Evolutionary conservation across 1,140 invertebrate genomes (phyloP).

Genomic region (Dinothrombium tinctorium): DNA sequence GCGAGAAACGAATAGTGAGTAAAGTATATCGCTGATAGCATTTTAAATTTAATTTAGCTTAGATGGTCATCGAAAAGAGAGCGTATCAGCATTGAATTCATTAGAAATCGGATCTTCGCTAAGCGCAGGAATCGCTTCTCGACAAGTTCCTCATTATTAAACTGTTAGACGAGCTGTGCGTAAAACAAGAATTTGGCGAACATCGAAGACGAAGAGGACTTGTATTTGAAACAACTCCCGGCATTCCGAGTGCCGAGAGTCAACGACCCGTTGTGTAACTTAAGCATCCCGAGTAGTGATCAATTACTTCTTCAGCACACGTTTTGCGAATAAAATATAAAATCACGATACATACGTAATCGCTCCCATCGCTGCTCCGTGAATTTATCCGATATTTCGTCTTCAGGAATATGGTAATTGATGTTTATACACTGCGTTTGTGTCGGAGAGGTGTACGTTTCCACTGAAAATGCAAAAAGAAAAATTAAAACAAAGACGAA

Average conservation of each 20-base stretch:
- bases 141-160: neutral
- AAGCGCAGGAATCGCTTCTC: neutral
- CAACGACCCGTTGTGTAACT: no score
- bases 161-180: neutral
- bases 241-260: no score
- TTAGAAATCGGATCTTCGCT: no score
- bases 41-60: no score
- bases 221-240: no score
- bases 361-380: conserved; percentile 59
- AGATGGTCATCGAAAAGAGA: conserved; percentile 10
- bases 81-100: neutral
- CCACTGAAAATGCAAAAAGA: conserved; percentile 21
- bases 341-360: conserved; percentile 22
- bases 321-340: no score
- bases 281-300: no score
- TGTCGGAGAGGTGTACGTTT: conserved; percentile 67
- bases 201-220: no score
- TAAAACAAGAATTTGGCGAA: no score
- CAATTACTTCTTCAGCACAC: no score
- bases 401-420: conserved; percentile 71
- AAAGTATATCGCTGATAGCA: no score
- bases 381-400: conserved; percentile 43
- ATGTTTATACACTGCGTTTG: conserved; percentile 85
- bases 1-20: no score
- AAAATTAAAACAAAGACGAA: neutral